A percentile compares a stretch with the other conserved stretches of the same genome.
These are phyloP conservation scores for Harpagifer antarcticus DNA, from an alignment of 2,797 vertebrate genomes.

Conservation along the genomic window DNA sequence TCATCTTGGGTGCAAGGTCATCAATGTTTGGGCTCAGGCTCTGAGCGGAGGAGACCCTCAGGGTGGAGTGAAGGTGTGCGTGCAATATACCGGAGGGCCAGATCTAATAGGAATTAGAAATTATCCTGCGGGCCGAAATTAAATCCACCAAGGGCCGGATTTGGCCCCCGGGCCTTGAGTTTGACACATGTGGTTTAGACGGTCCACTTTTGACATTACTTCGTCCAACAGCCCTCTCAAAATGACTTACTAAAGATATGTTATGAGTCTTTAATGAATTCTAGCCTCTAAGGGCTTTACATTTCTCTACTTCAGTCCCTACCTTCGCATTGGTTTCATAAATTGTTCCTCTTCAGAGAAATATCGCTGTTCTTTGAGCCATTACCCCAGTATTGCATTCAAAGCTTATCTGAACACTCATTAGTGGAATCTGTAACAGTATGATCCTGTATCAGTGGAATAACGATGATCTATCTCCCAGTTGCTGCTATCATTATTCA, in stretches of 20 bases:
- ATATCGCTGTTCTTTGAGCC: not conserved
- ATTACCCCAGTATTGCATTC: not conserved
- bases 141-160: no score
- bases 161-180: no score
- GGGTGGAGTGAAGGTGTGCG: no score
- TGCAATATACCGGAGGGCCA: no score
- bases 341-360: not conserved
- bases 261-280: conserved; percentile 22
- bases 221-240: not conserved
- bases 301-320: not conserved
- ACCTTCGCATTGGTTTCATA: not conserved
- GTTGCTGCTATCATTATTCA: conserved; percentile 49
- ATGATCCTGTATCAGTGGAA: conserved; percentile 20
- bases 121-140: no score
- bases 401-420: not conserved
- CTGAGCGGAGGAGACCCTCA: no score
- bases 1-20: no score
- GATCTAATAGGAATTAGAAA: no score
- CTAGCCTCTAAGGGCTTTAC: not conserved
- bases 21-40: no score
- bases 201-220: not conserved
- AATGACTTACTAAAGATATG: not conserved
- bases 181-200: not conserved
- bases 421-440: conserved; percentile 12
- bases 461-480: conserved; percentile 49